Base-by-base conservation (phyloP, 2,797 vertebrate species). In the Melanotaenia trifasciata region DNA sequence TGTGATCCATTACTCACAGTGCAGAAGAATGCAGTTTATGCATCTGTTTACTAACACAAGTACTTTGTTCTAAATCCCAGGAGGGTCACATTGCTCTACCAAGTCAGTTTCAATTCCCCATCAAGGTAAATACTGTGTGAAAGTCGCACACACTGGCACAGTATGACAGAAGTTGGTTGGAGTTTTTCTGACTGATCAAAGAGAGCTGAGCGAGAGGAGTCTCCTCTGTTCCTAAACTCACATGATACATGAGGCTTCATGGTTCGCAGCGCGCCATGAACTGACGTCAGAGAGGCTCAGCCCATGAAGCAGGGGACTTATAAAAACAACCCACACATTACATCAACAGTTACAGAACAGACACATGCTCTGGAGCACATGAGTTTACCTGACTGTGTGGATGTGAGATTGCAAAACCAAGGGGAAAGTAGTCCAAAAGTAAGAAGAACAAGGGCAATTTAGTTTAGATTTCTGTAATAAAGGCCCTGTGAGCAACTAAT, bases 31-130 rank as follows among this genome's bases (percentile, higher is more conserved):
- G 73, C 78, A 87, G 92, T 89, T 88, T 87, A 87, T 93, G 85
- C 79, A 28, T 92, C 85, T 91, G 90, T 94, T 94, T 93, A 91
- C 92, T 76, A 86, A 91, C 84, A 91, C 80, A 53, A 81, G 84
- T 75, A 82, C 86, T 92, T 90, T 90, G 90, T 90, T 89, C 84
- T 85, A 54, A 88, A 84, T 57, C 87, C 85, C 80, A 54, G 64
- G 82, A 85, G 88, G 85, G 82, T 90, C 88, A 76, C 72, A 66
- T 81, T 89, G 79, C 84, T 86, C 77, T 64, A 71, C 53, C 65
- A 66, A 84, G 89, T 90, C 87, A 84, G 84, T 67, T 88, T 86
- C 84, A 82, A 90, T 91, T 70, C 81, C 26, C 72, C 72, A 68
- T 90, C 87, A 90, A 87, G 83, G 85, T 90, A 83, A 83, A 85